A percentile compares a stretch with the other conserved stretches of the same genome.
Conservation (phyloP, 2,797 vertebrate genomes). For the Mormyrus proboscirostris region DNA sequence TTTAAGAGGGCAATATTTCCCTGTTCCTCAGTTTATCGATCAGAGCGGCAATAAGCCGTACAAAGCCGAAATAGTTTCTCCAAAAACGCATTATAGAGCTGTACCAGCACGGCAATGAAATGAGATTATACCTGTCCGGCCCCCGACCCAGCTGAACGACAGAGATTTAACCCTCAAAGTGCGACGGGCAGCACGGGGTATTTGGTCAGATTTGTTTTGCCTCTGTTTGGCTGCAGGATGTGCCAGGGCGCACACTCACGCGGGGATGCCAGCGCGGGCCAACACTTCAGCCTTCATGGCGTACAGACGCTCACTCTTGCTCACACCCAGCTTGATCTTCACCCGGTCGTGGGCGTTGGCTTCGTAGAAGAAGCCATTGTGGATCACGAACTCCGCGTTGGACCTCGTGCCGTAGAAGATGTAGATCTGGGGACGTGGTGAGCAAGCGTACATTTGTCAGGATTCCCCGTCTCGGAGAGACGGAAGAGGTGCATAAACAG, state of each 20-base stretch:
- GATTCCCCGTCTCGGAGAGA: background rate
- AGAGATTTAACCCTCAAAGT: conserved; percentile 12
- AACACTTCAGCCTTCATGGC: conserved; percentile 98
- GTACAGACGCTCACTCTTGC: conserved; percentile 94
- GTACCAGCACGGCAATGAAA: conserved; percentile 37
- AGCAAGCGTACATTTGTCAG: background rate
- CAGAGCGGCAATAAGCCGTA: conserved; percentile 39
- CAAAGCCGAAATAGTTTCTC: conserved; percentile 41
- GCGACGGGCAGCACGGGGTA: background rate
- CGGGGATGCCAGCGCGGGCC: conserved; percentile 90
- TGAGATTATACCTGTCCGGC: conserved; percentile 40
- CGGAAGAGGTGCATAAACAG: background rate
- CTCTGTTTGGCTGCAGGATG: background rate
- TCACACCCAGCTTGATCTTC: conserved; percentile 98
- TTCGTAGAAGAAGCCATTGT: conserved; percentile 98
- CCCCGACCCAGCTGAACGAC: conserved; percentile 20
- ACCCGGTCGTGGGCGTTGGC: conserved; percentile 94
- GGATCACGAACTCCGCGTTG: conserved; percentile 97
- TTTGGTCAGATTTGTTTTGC: background rate
- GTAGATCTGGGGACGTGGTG: conserved; percentile 76
- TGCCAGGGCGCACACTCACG: conserved; percentile 63
- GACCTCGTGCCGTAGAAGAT: conserved; percentile 98
- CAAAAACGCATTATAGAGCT: conserved; percentile 40
- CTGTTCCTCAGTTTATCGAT: conserved; percentile 47
- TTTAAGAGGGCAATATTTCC: conserved; percentile 40